Conservation (phyloP, 1,140 invertebrate genomes). For the Oedothorax gibbosus region DNA sequence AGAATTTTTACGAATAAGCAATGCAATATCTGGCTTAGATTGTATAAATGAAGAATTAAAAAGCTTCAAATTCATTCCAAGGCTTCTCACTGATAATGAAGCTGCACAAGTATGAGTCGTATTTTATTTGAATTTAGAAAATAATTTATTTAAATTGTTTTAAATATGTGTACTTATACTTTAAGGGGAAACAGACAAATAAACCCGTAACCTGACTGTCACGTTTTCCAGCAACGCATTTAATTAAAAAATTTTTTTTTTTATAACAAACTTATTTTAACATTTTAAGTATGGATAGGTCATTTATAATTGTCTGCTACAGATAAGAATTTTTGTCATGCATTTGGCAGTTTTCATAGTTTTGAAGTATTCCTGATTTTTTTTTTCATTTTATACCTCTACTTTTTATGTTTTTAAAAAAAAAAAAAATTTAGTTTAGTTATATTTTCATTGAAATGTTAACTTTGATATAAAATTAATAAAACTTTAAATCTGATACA, state of each 20-base stretch:
- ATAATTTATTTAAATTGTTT: no score
- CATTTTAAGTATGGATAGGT: no score
- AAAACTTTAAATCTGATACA: background rate
- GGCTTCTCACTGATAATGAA: slow-evolving; percentile 43
- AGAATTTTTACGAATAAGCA: slow-evolving; percentile 40
- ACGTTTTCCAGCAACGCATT: no score
- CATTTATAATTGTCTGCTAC: no score
- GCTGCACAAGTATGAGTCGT: slow-evolving; percentile 39
- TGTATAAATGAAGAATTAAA: slow-evolving; percentile 36
- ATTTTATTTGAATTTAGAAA: background rate
- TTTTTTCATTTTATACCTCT: background rate
- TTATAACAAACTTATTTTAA: no score
- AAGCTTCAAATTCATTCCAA: slow-evolving; percentile 46
- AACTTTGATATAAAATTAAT: background rate
- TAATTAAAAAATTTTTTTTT: no score
- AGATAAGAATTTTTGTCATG: no score
- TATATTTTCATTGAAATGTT: background rate
- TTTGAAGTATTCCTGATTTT: no score
- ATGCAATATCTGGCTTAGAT: slow-evolving; percentile 9
- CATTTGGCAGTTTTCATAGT: no score
- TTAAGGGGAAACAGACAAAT: no score
- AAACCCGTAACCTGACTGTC: no score
- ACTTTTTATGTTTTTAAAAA: background rate
- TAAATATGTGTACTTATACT: no score
- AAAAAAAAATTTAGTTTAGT: background rate